Evolutionary conservation across 1,140 invertebrate genomes (phyloP), one percentile per base, ranked within the genome.

Genomic region (Anadara kagoshimensis): DNA sequence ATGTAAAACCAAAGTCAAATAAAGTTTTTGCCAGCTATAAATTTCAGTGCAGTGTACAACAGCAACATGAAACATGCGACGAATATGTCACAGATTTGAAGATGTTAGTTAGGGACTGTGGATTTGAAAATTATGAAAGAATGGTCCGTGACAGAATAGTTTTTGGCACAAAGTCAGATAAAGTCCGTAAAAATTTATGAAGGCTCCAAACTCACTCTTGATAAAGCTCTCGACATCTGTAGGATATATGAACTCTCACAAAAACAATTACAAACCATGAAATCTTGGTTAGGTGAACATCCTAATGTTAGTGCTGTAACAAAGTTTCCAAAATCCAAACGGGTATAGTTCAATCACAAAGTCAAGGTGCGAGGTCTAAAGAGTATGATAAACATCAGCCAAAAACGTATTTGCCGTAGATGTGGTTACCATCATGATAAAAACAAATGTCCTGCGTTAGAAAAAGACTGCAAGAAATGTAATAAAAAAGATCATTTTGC

Each of bases 101-200:
- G 44, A 51, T 66, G 12, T 53, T 70, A 14, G 71, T 71, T 11
- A 74, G 57, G 53, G 76, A 74, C 44, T 78, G 71, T 58, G 44
- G 24, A 0, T 78, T 73, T 54, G 43, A 53, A 16, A 56, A 76
- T 20, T 64, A 24, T 14, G 69, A 75, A 14, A 47, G 49, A 43
- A 71, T 78, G 75, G 68, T 78, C 53, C 56, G 72, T 1, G 75
- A 78, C 45, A 44, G 72, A 29, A 62, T 78, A 24, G 75, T 80
- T 24, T 66, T 80, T 45, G 65, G 75, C 0, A 62, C 68, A 5
- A 77, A 70, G 43, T 72, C 47, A 14, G 53, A 24, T 22, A 69
- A 77, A 65, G 62, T 67, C 5, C 22, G 75, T 5, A n/a, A n/a
- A n/a, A n/a, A n/a, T n/a, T n/a, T n/a, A n/a, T n/a, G n/a, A n/a